Percentiles rank a stretch among this genome's conserved stretches.
Conservation (phyloP, 1,140 invertebrate species). For the Branchinecta lindahli region DNA sequence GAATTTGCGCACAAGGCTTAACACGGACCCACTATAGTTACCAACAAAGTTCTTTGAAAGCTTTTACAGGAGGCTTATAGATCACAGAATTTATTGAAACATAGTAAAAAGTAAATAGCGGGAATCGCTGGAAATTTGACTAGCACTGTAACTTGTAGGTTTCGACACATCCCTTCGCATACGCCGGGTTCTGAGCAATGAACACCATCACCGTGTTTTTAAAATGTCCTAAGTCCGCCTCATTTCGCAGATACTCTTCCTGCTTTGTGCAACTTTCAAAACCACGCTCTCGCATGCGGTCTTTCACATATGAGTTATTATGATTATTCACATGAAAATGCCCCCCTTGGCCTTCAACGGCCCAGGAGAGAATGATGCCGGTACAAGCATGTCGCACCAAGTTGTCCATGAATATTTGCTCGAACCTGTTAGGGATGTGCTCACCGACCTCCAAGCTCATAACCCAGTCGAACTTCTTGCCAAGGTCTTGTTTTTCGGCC, state of each 20-base stretch:
- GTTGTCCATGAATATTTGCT: conserved; percentile 17
- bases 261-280: not conserved
- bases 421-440: conserved; percentile 19
- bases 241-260: not conserved
- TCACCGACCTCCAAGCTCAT: conserved; percentile 18
- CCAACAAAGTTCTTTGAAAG: too few relatives aligned
- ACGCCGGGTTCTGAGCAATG: too few relatives aligned
- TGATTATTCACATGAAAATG: conserved; percentile 14
- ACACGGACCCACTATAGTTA: too few relatives aligned
- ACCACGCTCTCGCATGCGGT: not conserved
- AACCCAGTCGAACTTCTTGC: conserved; percentile 15
- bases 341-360: conserved; percentile 16
- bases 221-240: not conserved
- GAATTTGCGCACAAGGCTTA: too few relatives aligned
- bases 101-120: too few relatives aligned
- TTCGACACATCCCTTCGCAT: too few relatives aligned
- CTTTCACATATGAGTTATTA: conserved; percentile 9
- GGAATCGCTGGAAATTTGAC: too few relatives aligned
- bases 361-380: conserved; percentile 18
- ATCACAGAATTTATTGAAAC: too few relatives aligned
- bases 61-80: too few relatives aligned
- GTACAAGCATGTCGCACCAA: conserved; percentile 1
- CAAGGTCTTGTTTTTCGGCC: not conserved
- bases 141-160: too few relatives aligned
- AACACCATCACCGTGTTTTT: not conserved